Conservation (phyloP, 2,797 vertebrate species). For the Myotis findleyi region DNA sequence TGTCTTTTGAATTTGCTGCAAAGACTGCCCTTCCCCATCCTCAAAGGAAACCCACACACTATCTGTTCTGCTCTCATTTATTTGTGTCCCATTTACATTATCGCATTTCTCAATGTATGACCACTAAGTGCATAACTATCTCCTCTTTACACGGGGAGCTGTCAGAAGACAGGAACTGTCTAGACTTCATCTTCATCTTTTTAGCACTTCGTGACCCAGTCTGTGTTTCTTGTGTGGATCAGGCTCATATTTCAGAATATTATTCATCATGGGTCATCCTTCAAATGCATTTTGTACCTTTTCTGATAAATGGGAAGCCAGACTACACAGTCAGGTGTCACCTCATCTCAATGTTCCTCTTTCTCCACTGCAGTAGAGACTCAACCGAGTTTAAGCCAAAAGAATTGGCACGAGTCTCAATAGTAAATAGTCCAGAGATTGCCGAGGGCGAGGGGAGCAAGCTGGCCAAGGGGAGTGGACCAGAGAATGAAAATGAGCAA, state of each 20-base stretch:
- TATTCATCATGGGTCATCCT: background rate
- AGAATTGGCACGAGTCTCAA: background rate
- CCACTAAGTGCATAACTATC: background rate
- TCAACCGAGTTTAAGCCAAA: background rate
- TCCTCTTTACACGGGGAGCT: background rate
- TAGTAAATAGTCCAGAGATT: background rate
- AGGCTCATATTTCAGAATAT: background rate
- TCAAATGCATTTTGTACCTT: background rate
- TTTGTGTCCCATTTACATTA: background rate
- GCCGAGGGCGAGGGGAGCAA: background rate
- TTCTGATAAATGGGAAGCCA: background rate
- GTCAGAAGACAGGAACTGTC: background rate
- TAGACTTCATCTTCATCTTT: background rate
- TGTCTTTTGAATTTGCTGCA: background rate
- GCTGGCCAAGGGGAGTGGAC: background rate
- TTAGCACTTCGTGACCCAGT: background rate
- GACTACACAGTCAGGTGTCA: background rate
- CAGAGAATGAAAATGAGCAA: background rate
- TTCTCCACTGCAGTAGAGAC: background rate
- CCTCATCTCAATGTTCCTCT: background rate
- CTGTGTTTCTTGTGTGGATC: background rate
- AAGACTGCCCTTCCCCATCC: background rate
- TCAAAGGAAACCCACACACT: background rate
- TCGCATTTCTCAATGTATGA: background rate
- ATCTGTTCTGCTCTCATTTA: background rate